A percentile compares a stretch with the other conserved stretches of the same genome.
These are phyloP conservation scores for Colletes gigas DNA, from an alignment of 1,140 invertebrate species.

Conservation along the genomic window DNA sequence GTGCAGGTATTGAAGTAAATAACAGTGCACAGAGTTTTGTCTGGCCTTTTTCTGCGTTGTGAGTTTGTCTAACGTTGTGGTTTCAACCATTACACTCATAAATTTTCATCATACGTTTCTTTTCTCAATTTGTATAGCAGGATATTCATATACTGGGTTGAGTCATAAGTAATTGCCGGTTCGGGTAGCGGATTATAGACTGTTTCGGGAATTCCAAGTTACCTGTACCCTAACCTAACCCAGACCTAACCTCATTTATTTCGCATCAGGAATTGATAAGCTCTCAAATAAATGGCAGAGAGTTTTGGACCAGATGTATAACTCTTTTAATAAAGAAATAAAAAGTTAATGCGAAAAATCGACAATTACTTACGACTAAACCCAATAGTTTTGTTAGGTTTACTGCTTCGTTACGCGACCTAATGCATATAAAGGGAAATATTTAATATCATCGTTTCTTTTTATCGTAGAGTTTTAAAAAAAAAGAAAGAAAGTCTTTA, in stretches of 20 bases:
- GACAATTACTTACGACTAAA: too few relatives aligned
- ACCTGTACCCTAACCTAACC: too few relatives aligned
- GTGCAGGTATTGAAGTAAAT: constrained; percentile 43
- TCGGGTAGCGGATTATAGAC: too few relatives aligned
- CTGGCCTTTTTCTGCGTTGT: neutral
- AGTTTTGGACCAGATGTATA: too few relatives aligned
- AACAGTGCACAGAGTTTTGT: constrained; percentile 24
- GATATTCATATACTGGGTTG: neutral
- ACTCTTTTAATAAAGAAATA: too few relatives aligned
- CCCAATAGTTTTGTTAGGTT: neutral
- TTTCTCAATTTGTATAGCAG: neutral
- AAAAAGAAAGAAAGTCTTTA: neutral
- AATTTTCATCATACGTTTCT: constrained; percentile 5
- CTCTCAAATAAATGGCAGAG: too few relatives aligned
- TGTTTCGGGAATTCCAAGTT: too few relatives aligned
- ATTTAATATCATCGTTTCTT: neutral
- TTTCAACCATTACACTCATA: constrained; percentile 5
- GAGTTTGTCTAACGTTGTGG: constrained; percentile 22
- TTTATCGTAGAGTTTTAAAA: neutral
- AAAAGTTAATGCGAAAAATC: too few relatives aligned
- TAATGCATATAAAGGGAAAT: neutral
- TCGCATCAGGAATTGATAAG: too few relatives aligned
- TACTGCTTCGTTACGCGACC: neutral
- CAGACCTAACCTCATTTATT: too few relatives aligned
- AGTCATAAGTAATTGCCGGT: too few relatives aligned